A percentile compares a stretch with the other conserved stretches of the same genome.
phyloP scores from a whole-genome alignment of 2,888 invertebrate genomes.

The Frankliniella intonsa region DNA sequence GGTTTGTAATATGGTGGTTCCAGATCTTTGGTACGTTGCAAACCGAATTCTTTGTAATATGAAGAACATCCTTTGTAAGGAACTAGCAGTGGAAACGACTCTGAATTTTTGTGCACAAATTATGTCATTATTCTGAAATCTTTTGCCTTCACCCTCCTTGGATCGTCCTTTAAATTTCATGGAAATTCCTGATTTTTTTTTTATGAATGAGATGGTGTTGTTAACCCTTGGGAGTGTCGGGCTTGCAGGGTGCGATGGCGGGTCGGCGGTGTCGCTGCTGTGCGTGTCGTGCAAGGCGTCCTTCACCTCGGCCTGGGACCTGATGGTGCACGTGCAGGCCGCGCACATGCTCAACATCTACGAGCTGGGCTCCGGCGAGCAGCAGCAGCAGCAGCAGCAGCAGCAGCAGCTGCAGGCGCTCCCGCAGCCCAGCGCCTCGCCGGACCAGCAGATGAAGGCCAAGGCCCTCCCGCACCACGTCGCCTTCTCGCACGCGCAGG shows the following conservation, averaged over 20 bases:
- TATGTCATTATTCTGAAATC: too few species aligned
- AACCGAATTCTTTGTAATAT: too few species aligned
- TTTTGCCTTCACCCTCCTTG: too few species aligned
- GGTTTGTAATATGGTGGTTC: too few species aligned
- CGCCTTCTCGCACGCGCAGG: conserved; percentile 15
- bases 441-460: not conserved
- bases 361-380: conserved; percentile 50
- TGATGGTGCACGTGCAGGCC: conserved; percentile 65
- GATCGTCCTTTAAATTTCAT: too few species aligned
- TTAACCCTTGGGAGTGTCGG: too few species aligned
- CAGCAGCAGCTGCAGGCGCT: not conserved
- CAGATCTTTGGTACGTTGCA: too few species aligned
- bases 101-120: too few species aligned
- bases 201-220: too few species aligned
- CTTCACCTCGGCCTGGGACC: conserved; percentile 62
- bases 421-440: not conserved
- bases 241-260: conserved; percentile 36
- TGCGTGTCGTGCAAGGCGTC: conserved; percentile 64
- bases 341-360: conserved; percentile 65
- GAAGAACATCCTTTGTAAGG: too few species aligned
- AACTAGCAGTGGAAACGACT: too few species aligned
- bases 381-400: not conserved
- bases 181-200: too few species aligned
- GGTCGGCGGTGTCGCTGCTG: conserved; percentile 52
- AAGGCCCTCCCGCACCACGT: not conserved